A percentile compares a stretch with the other conserved stretches of the same genome.
These are phyloP conservation scores for Chondrilla cf. caribensis DNA, from an alignment of 37 sponge, comb jelly and placozoan genomes.

Conservation along the genomic window DNA sequence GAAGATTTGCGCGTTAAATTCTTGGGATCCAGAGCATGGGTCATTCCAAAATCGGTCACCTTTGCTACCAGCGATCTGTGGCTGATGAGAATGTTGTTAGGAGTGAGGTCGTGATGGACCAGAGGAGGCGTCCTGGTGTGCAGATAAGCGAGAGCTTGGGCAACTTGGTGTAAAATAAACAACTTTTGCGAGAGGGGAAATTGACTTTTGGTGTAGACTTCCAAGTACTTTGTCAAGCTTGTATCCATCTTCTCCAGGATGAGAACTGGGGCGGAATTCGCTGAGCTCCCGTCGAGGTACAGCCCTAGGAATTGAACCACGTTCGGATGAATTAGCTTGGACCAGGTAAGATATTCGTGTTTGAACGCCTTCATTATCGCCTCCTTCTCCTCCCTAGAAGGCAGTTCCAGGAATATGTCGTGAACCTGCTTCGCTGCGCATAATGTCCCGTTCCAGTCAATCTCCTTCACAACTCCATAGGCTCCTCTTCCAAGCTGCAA, in stretches of 20 bases:
- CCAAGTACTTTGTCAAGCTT: not conserved
- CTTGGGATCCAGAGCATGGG: not conserved
- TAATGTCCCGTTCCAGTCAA: not conserved
- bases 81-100: not conserved
- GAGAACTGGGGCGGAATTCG: not conserved
- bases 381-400: not conserved
- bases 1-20: not conserved
- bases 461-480: not conserved
- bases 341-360: not conserved
- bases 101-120: not conserved
- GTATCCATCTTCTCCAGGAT: slow-evolving; percentile 22
- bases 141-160: not conserved
- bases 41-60: slow-evolving; percentile 23
- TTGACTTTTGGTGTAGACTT: not conserved
- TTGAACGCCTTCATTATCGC: not conserved
- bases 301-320: slow-evolving; percentile 10
- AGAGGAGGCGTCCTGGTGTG: not conserved
- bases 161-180: not conserved
- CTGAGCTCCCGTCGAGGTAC: not conserved
- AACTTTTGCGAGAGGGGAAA: not conserved
- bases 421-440: slow-evolving; percentile 12
- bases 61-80: not conserved
- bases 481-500: not conserved
- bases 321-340: not conserved
- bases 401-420: not conserved